phyloP scores from a whole-genome alignment of 2,113 vertebrate species.

The Proteles cristata region DNA sequence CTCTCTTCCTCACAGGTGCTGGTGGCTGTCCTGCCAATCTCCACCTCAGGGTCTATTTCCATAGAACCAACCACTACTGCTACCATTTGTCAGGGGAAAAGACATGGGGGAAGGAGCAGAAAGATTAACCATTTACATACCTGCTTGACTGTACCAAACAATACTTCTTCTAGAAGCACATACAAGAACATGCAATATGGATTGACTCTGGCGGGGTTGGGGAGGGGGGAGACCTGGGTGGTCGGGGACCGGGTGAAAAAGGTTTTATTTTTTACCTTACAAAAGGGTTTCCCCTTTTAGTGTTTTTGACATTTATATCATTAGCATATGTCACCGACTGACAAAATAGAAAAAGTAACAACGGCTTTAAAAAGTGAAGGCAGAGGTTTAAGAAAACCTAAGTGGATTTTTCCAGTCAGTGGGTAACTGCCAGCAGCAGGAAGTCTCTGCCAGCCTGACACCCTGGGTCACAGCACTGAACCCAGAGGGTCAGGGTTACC shows the following conservation, averaged over 20 bases:
- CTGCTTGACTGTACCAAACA: not conserved
- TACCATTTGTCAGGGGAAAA: not conserved
- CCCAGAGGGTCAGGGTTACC: not conserved
- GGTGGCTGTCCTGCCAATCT: not conserved
- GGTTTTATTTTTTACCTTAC: not conserved
- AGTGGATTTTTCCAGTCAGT: not conserved
- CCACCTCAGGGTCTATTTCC: not conserved
- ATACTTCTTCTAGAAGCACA: not conserved
- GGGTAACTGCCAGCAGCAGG: not conserved
- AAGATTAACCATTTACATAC: not conserved
- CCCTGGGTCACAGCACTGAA: not conserved
- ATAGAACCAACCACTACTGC: not conserved
- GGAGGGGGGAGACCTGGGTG: not conserved
- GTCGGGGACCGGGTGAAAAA: not conserved
- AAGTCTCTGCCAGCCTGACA: not conserved
- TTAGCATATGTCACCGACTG: not conserved
- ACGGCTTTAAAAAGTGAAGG: not conserved
- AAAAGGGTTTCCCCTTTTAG: not conserved
- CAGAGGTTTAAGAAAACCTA: not conserved
- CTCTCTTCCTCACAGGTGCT: not conserved
- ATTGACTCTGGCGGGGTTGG: not conserved
- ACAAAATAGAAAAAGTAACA: not conserved
- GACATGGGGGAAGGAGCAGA: fast-evolving
- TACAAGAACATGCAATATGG: not conserved
- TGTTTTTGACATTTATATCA: not conserved